These are phyloP conservation scores for Notarius quadriscutis DNA, from an alignment of 2,113 vertebrate genomes.

Conservation along the genomic window DNA sequence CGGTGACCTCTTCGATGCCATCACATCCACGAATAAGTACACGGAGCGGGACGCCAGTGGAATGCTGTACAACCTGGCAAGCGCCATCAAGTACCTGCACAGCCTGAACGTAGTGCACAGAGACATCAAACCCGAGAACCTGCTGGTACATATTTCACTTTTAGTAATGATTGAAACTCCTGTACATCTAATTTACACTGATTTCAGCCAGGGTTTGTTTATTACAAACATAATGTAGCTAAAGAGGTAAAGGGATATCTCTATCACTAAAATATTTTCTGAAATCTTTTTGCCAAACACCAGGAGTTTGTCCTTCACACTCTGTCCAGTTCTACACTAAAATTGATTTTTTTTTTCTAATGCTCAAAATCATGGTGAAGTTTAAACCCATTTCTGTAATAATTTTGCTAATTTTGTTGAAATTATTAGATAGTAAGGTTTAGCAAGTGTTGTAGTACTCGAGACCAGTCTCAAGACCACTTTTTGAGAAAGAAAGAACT, in stretches of 20 bases:
- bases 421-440: neutral
- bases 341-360: neutral
- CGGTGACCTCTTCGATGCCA: constrained; percentile 96
- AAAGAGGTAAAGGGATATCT: neutral
- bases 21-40: constrained; percentile 97
- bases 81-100: constrained; percentile 97
- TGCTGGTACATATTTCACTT: constrained; percentile 80
- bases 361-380: neutral
- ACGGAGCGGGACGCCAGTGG: constrained; percentile 95
- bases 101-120: constrained; percentile 94
- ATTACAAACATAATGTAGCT: neutral
- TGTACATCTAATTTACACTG: neutral
- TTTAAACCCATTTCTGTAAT: neutral
- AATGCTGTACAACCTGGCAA: constrained; percentile 96
- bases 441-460: neutral
- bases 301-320: neutral
- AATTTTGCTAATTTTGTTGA: neutral
- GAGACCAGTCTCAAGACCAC: too few relatives aligned
- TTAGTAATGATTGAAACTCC: neutral
- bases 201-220: too few relatives aligned
- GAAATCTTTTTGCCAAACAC: neutral
- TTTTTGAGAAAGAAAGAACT: too few relatives aligned
- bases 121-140: constrained; percentile 97
- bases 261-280: neutral
- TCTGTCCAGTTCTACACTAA: neutral